A percentile compares a stretch with the other conserved stretches of the same genome.
Evolutionary conservation across 1,140 invertebrate genomes (phyloP).

Genomic region (Drosophila subobscura): DNA sequence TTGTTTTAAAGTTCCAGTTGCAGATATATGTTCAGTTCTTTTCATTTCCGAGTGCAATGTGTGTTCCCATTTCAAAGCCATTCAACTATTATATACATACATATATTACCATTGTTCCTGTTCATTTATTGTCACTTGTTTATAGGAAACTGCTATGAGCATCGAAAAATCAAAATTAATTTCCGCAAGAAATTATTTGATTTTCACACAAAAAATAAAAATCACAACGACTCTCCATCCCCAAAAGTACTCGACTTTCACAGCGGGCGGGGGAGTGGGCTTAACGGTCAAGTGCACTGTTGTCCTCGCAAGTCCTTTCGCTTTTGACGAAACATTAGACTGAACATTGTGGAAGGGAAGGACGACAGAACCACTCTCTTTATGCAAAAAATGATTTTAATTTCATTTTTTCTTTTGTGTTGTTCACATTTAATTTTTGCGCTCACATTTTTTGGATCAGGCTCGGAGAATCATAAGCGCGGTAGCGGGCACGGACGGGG

Average conservation of each 20-base stretch:
- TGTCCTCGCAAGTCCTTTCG: constrained; percentile 10
- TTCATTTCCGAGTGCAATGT: too few species aligned
- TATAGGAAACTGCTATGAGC: not conserved
- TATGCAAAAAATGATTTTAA: constrained; percentile 75
- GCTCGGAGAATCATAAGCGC: constrained; percentile 72
- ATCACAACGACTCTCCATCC: not conserved
- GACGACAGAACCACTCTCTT: constrained; percentile 25
- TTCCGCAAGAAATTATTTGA: not conserved
- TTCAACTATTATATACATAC: too few species aligned
- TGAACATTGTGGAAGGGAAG: constrained; percentile 28
- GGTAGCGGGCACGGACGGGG: not conserved
- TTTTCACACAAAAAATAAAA: constrained; percentile 2
- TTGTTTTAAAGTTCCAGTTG: too few species aligned
- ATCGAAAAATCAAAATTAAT: not conserved
- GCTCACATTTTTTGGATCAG: constrained; percentile 71
- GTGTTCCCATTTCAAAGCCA: too few species aligned
- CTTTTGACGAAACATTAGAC: constrained; percentile 63
- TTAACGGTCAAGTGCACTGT: constrained; percentile 42
- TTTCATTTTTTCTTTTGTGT: constrained; percentile 72
- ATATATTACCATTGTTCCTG: too few species aligned
- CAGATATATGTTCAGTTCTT: too few species aligned
- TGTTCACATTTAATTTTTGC: constrained; percentile 74
- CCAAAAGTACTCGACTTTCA: not conserved
- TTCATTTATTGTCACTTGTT: not conserved
- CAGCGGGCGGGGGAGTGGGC: not conserved